phyloP scores from a whole-genome alignment of 2,797 vertebrate species.

The Schizopygopsis malacanthus region DNA sequence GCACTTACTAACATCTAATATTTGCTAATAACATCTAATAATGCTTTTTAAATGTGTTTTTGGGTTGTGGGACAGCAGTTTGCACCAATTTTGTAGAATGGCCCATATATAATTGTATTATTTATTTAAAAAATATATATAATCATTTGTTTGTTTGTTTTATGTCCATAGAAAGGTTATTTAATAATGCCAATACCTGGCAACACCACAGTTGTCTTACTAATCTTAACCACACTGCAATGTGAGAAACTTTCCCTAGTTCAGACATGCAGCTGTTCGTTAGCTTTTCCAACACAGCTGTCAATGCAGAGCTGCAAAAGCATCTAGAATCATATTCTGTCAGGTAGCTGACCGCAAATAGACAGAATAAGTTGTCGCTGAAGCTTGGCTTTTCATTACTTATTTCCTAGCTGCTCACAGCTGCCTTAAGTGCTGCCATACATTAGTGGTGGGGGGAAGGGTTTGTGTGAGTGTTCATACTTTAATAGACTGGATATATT shows the following conservation, averaged over 20 bases:
- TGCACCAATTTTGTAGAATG: too few species aligned
- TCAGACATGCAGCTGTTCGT: constrained; percentile 1
- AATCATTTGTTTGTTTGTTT: background rate
- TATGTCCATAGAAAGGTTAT: background rate
- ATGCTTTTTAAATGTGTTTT: too few species aligned
- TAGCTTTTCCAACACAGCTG: constrained; percentile 13
- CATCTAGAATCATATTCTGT: constrained; percentile 13
- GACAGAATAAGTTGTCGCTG: constrained; percentile 34
- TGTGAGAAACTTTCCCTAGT: background rate
- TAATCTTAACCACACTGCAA: background rate
- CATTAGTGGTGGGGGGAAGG: background rate
- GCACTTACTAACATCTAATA: too few species aligned
- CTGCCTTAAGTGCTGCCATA: constrained; percentile 15
- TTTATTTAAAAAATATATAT: too few species aligned
- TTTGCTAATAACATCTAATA: too few species aligned
- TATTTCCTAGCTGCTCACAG: background rate
- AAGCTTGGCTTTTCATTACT: constrained; percentile 31
- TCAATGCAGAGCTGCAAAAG: background rate
- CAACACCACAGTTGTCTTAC: background rate
- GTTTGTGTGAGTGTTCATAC: constrained; percentile 14
- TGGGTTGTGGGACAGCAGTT: too few species aligned
- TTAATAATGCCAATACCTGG: background rate
- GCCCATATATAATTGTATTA: too few species aligned
- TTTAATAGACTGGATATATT: constrained; percentile 24
- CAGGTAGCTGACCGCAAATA: constrained; percentile 3